Percentiles rank a stretch among this genome's conserved stretches.
These are phyloP conservation scores for Oscheius sp. DNA, from an alignment of 1,140 invertebrate genomes.

Conservation along the genomic window DNA sequence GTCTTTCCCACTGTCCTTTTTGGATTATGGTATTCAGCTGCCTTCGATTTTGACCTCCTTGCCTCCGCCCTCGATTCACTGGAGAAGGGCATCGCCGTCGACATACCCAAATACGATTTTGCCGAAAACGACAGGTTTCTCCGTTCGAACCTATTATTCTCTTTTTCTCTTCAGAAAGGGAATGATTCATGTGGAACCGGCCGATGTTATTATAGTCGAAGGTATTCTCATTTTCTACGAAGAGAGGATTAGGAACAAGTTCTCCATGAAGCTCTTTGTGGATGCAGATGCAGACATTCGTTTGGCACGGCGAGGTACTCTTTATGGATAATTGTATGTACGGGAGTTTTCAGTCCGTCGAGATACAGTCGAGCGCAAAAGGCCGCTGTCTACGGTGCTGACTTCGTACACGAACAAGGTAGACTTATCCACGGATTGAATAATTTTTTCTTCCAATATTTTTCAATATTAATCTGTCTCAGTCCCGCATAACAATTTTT, in stretches of 20 bases:
- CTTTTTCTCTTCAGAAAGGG: constrained; percentile 17
- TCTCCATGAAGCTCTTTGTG: constrained; percentile 98
- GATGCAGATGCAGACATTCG: constrained; percentile 97
- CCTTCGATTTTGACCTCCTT: constrained; percentile 82
- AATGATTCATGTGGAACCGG: constrained; percentile 76
- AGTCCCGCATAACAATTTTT: constrained; percentile 61
- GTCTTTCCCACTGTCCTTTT: not conserved
- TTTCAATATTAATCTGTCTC: not conserved
- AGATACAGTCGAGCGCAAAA: constrained; percentile 72
- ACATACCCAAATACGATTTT: constrained; percentile 87
- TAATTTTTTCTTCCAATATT: constrained; percentile 5
- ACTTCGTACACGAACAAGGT: constrained; percentile 85
- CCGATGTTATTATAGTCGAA: constrained; percentile 94
- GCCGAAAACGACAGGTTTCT: constrained; percentile 70
- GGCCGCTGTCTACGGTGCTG: constrained; percentile 88
- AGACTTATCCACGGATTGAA: constrained; percentile 1
- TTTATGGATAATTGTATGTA: not conserved
- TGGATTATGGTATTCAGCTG: constrained; percentile 57
- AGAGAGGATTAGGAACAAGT: constrained; percentile 83
- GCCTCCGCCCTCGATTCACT: constrained; percentile 76
- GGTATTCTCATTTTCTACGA: constrained; percentile 97
- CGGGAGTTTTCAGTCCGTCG: constrained; percentile 45
- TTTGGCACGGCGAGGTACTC: constrained; percentile 81
- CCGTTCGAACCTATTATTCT: constrained; percentile 1
- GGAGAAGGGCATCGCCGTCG: constrained; percentile 76